phyloP scores from a whole-genome alignment of 1,140 invertebrate species.

The Anoplolepis gracilipes region DNA sequence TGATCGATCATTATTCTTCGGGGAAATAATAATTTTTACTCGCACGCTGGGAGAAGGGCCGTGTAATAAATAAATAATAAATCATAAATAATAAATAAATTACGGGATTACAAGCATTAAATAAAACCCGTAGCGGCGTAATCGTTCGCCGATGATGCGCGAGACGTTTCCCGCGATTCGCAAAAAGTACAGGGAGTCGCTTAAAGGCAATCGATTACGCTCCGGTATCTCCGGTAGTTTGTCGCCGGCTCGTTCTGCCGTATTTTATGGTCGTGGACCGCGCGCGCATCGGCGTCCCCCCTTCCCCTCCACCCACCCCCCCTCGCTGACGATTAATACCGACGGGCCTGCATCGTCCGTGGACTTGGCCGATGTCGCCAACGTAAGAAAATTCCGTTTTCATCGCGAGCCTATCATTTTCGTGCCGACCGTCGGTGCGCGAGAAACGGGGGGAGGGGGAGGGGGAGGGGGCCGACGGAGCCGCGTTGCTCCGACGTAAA shows the following conservation, averaged over 20 bases:
- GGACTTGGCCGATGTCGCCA: background rate
- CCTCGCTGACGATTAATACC: conserved; percentile 43
- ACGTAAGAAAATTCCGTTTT: conserved; percentile 65
- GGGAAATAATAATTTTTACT: conserved; percentile 28
- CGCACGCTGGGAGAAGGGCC: background rate
- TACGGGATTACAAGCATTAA: conserved; percentile 38
- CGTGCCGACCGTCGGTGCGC: conserved; percentile 4
- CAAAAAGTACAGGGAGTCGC: conserved; percentile 32
- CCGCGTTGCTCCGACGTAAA: conserved; percentile 76
- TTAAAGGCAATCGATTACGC: conserved; percentile 45
- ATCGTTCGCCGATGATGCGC: conserved; percentile 27
- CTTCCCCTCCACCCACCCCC: background rate
- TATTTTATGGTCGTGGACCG: conserved; percentile 43
- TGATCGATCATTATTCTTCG: conserved; percentile 27
- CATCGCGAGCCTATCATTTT: conserved; percentile 38
- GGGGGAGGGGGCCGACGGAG: conserved; percentile 4
- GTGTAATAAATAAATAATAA: conserved; percentile 18
- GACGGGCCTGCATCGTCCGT: background rate
- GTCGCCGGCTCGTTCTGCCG: conserved; percentile 47
- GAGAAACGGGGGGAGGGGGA: background rate
- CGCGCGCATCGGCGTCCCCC: background rate
- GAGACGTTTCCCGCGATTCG: background rate
- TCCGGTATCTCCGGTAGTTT: conserved; percentile 18
- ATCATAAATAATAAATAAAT: conserved; percentile 43
- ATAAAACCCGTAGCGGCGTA: conserved; percentile 43